Base-by-base conservation (phyloP, 2,113 vertebrate genomes). In the Callipepla californica region DNA sequence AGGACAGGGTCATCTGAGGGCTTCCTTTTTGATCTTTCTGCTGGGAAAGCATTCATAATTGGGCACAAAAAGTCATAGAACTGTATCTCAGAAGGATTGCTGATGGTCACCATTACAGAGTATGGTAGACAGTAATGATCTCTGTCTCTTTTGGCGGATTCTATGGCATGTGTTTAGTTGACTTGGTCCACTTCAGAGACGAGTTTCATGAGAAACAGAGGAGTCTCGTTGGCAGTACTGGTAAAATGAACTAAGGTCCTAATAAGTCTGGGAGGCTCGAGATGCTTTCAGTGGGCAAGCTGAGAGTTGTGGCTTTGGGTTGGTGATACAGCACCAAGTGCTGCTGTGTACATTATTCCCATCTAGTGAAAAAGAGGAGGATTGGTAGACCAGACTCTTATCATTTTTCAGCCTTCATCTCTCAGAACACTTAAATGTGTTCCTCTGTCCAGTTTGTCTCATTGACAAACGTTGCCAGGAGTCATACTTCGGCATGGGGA, bases 371-470 rank as follows among this genome's bases (percentile, higher is more conserved):
- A 94, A 87, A 48, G 7, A n/a, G 80, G 51, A 74, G 15, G 44
- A 85, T 91, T 92, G 92, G 51, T 23, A 89, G 67, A 61, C 28
- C 45, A 77, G 50, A 50, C 50, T 80, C 75, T 92, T 84, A 73
- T 66, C 87, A 85, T 82, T 30, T 65, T 85, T 61, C 72, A 93
- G 45, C 36, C 59, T 62, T 87, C 78, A 66, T 74, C 63, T 85
- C 44, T 40, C 66, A 55, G 76, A 55, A 28, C 40, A 40, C 36
- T 79, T 89, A 59, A 74, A 55, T 19, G 50, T 70, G 45, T 70
- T 36, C 57, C 32, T n/a, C 40, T 81, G 75, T 76, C 50, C 63
- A 77, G 30, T 80, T 89, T 82, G 59, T 57, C 23, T 92, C 42
- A 34, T 9, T 73, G 70, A 50, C 12, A 72, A 81, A 55, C 28